These are phyloP conservation scores for Lepilemur septentrionalis DNA, from an alignment of 2,797 vertebrate genomes.

Conservation along the genomic window DNA sequence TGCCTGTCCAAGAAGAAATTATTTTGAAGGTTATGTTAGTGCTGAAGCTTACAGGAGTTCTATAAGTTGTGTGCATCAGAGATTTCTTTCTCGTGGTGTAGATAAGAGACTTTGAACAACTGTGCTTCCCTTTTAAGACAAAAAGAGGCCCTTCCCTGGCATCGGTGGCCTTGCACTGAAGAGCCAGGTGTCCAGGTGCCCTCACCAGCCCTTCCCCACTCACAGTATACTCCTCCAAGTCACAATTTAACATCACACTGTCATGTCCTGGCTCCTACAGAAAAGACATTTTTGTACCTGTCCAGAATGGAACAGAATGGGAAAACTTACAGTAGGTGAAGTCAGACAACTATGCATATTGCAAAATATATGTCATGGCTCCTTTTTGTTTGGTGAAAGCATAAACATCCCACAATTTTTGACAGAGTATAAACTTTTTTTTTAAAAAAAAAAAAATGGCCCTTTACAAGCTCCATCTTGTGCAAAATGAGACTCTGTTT, in stretches of 20 bases:
- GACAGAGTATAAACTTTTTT: background rate
- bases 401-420: background rate
- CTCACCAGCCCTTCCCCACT: background rate
- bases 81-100: background rate
- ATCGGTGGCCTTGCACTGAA: background rate
- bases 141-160: background rate
- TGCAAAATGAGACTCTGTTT: background rate
- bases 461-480: background rate
- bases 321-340: background rate
- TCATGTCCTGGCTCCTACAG: background rate
- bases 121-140: background rate
- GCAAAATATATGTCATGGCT: background rate
- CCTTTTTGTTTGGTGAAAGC: background rate
- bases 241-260: background rate
- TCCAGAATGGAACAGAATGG: background rate
- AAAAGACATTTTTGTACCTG: background rate
- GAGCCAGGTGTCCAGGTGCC: background rate
- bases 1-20: background rate
- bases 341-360: background rate
- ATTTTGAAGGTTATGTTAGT: background rate
- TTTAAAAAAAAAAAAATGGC: too few species aligned
- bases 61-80: background rate
- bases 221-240: background rate
- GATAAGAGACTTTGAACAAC: background rate
- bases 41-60: background rate